Base-by-base conservation (phyloP, 1,140 invertebrate genomes). In the Augochlora pura region DNA sequence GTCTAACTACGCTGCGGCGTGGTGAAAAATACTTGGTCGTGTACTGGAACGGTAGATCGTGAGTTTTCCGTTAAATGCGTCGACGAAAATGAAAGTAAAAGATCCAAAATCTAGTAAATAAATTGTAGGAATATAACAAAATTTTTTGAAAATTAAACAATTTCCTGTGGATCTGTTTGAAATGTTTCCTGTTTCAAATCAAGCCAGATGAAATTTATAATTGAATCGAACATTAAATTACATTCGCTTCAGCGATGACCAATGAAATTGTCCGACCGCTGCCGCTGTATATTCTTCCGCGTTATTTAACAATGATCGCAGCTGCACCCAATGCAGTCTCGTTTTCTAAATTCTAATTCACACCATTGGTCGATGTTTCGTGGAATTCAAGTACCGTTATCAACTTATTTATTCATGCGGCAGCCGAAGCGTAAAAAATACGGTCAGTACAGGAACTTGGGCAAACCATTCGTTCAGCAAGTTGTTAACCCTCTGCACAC, bases 211-310 rank as follows among this genome's bases (percentile, higher is more conserved):
- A 8, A 72, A 49, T 72, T 49, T 6, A 32, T n/a, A 32, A 72
- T 72, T n/a, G 32, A 49, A 49, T 57, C 18, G 16, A 72, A 72
- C 39, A 23, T 63, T 60, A n/a, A 72, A 72, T 72, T 25, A 46
- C 49, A 72, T 72, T 63, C 59, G 46, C 32, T 23, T 32, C 59
- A 10, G 14, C 42, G 25, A 63, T 63, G 63, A 1, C 39, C 27
- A 32, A 72, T 32, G 70, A 49, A 49, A 72, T 72, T 63, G 46
- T 18, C 12, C 12, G 6, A 25, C 25, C 10, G 3, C 39, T 21
- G 18, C 2, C 10, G 6, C 7, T 16, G 18, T 5, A 72, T 7
- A 18, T 32, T n/a, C 23, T 12, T 32, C 12, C 59, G 25, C 39
- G 7, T 72, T 62, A 72, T 63, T 46, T 42, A 71, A 46, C 69